phyloP scores from a whole-genome alignment of 64 coral and sea anemone genomes.

The Stylophora pistillata region DNA sequence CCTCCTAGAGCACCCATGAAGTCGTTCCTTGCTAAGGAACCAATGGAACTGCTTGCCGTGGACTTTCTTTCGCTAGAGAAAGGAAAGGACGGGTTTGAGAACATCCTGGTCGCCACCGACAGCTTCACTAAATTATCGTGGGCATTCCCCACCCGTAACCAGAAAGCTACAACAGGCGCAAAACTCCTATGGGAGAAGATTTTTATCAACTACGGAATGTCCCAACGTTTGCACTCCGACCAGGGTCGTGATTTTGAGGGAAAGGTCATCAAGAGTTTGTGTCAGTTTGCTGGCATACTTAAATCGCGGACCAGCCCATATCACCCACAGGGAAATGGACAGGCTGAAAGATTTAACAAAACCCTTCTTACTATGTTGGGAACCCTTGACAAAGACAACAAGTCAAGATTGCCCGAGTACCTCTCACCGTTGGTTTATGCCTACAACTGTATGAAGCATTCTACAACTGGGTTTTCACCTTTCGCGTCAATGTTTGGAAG shows the following conservation, averaged over 20 bases:
- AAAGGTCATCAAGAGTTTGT: conserved; percentile 43
- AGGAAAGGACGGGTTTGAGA: conserved; percentile 48
- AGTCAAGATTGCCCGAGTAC: conserved; percentile 34
- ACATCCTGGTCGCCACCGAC: conserved; percentile 26
- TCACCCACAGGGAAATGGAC: conserved; percentile 46
- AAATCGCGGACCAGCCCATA: conserved; percentile 58
- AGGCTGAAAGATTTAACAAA: conserved; percentile 55
- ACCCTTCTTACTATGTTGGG: conserved; percentile 59
- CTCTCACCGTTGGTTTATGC: conserved; percentile 32
- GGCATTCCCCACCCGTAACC: conserved; percentile 44
- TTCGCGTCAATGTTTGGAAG: conserved; percentile 39
- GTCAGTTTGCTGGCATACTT: conserved; percentile 26
- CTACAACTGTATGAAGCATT: conserved; percentile 47
- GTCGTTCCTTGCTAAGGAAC: conserved; percentile 9
- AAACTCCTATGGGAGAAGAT: conserved; percentile 53
- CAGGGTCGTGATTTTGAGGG: conserved; percentile 60
- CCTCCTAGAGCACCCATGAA: conserved; percentile 32
- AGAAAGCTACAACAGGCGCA: conserved; percentile 22
- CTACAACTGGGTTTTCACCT: conserved; percentile 28
- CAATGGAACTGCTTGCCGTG: conserved; percentile 54
- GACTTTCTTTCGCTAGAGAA: conserved; percentile 61
- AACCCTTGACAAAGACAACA: conserved; percentile 40
- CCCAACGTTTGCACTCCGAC: conserved; percentile 33
- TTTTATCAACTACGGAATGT: conserved; percentile 43
- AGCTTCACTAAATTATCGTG: conserved; percentile 55